These are phyloP conservation scores for Falco columbarius DNA, from an alignment of 2,797 vertebrate species.

Conservation along the genomic window DNA sequence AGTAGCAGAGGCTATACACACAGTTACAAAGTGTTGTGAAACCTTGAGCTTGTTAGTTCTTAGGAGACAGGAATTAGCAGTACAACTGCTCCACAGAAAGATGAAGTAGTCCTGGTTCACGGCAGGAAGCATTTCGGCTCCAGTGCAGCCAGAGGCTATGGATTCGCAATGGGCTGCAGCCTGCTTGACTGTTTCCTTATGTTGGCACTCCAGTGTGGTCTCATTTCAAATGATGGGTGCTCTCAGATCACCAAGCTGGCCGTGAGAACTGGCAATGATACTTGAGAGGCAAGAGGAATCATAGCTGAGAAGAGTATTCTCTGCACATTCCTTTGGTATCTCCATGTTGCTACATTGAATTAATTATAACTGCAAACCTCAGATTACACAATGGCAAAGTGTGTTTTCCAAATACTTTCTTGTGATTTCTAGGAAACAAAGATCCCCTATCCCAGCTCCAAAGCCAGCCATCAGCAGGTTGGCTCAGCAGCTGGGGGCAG, in stretches of 20 bases:
- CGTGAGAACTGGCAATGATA: not conserved
- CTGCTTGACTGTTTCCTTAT: not conserved
- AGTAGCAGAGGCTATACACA: not conserved
- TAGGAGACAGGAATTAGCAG: not conserved
- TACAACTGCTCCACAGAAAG: not conserved
- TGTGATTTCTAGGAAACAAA: not conserved
- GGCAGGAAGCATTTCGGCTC: not conserved
- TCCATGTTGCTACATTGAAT: not conserved
- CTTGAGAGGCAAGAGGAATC: not conserved
- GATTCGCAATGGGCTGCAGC: not conserved
- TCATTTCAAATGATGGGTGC: not conserved
- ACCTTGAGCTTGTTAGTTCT: not conserved
- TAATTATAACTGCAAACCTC: not conserved
- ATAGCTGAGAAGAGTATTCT: not conserved
- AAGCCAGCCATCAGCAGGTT: not conserved
- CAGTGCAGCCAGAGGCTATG: accelerated
- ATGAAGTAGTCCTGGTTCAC: not conserved
- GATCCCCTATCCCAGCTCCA: accelerated
- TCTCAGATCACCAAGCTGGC: not conserved
- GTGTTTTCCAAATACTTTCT: not conserved
- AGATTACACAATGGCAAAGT: not conserved
- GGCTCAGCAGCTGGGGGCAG: not conserved
- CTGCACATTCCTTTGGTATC: not conserved
- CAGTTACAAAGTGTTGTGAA: not conserved
- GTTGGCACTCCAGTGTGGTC: accelerated